A percentile compares a stretch with the other conserved stretches of the same genome.
These are phyloP conservation scores for Ochropleura plecta DNA, from an alignment of 2,888 invertebrate species.

Conservation along the genomic window DNA sequence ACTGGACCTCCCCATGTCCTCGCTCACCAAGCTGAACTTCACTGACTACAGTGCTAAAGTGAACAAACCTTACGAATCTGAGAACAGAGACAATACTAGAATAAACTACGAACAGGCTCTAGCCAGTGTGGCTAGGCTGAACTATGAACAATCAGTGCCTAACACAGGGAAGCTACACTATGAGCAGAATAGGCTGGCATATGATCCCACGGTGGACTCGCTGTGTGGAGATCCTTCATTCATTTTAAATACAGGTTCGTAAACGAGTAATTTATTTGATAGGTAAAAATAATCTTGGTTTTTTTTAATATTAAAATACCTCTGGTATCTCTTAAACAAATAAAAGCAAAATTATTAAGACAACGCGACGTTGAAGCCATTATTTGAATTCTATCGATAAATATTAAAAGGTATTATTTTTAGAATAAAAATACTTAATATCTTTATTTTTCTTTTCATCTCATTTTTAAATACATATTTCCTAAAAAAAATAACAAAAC, in stretches of 20 bases:
- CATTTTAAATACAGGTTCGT: constrained; percentile 82
- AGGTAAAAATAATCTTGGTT: neutral
- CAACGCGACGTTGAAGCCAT: neutral
- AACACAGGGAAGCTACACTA: constrained; percentile 81
- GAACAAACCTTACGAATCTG: constrained; percentile 81
- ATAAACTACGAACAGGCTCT: constrained; percentile 84
- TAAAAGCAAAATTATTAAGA: neutral
- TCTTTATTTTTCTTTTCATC: no score
- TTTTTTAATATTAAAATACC: neutral
- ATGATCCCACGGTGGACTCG: constrained; percentile 82
- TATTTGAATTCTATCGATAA: constrained; percentile 1
- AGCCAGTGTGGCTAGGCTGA: constrained; percentile 81
- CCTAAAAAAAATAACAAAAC: no score
- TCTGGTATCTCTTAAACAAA: neutral
- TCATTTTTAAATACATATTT: no score
- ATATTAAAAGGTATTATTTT: neutral
- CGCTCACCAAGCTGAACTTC: constrained; percentile 86
- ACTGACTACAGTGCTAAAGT: constrained; percentile 89
- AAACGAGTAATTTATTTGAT: neutral
- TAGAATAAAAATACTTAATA: neutral
- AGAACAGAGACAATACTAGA: constrained; percentile 80
- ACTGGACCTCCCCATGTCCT: constrained; percentile 86
- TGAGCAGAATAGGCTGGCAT: constrained; percentile 84
- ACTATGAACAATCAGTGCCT: constrained; percentile 82
- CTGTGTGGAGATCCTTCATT: constrained; percentile 83